These are phyloP conservation scores for Epinephelus cyanopodus DNA, from an alignment of 2,113 vertebrate genomes.

Conservation along the genomic window DNA sequence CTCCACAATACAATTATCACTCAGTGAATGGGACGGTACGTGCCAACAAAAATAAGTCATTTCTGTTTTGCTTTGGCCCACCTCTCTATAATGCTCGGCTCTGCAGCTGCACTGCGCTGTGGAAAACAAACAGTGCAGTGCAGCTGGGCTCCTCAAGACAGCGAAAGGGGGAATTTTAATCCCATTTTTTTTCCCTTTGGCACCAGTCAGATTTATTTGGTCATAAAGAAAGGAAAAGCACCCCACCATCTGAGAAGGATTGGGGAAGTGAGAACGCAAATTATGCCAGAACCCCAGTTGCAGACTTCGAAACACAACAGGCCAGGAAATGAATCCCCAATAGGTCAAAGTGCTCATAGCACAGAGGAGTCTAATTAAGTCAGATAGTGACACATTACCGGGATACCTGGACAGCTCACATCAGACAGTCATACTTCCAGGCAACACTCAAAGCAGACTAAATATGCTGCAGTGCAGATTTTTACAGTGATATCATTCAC, in stretches of 20 bases:
- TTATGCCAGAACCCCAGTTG: slow-evolving; percentile 74
- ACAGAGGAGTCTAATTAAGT: slow-evolving; percentile 64
- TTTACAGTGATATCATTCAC: slow-evolving; percentile 61
- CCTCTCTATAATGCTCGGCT: slow-evolving; percentile 69
- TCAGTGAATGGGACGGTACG: slow-evolving; percentile 65
- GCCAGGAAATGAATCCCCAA: slow-evolving; percentile 78
- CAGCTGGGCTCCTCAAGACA: slow-evolving; percentile 87
- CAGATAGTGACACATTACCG: slow-evolving; percentile 60
- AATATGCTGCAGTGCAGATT: slow-evolving; percentile 38
- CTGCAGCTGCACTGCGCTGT: slow-evolving; percentile 82
- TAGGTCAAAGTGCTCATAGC: slow-evolving; percentile 76
- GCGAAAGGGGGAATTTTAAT: slow-evolving; percentile 87
- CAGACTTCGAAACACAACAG: slow-evolving; percentile 71
- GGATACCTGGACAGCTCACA: slow-evolving; percentile 56
- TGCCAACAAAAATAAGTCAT: slow-evolving; percentile 81
- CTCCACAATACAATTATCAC: slow-evolving; percentile 76
- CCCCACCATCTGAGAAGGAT: slow-evolving; percentile 73
- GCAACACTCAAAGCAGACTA: slow-evolving; percentile 11
- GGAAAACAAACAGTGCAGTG: slow-evolving; percentile 84
- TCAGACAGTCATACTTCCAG: slow-evolving; percentile 14
- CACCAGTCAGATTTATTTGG: slow-evolving; percentile 84
- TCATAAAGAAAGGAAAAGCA: slow-evolving; percentile 84
- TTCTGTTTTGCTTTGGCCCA: slow-evolving; percentile 77
- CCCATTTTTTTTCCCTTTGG: slow-evolving; percentile 81
- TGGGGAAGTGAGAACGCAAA: slow-evolving; percentile 70